Evolutionary conservation across 2,797 vertebrate genomes (phyloP), one percentile per base, ranked within the genome.

Genomic region (Falco rusticolus): DNA sequence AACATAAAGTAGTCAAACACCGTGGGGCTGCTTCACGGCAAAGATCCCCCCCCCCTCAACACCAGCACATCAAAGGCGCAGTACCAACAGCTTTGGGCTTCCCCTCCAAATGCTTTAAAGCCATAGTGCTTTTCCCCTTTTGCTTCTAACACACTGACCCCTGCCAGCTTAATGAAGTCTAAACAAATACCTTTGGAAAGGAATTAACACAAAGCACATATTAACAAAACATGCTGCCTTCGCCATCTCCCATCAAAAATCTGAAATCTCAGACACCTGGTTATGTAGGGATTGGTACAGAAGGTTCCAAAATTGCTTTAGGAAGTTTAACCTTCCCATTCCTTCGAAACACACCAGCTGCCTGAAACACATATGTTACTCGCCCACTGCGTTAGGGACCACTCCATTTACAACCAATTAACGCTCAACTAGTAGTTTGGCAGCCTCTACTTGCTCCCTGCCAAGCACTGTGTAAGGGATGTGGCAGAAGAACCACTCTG

Each of bases 1-100:
- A 28, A 94, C 16, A 68, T 14, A 0, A 6, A 57, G 6, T 3
- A 56, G 22, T 94, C 81, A 93, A 39, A 57, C 5, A 1, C 26
- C 7, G 4, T 1, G 0, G 14, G 11, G 24, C 50, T 64, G 57
- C 9, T 20, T 45, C 39, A 0, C 16, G 9, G 5, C 87, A 28
- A 2, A 28, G 18, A 14, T 4, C 34, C 34, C 17, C n/a, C 60
- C 34, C 50, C 34, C 4, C 2, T 28, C 45, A 15, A 4, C 24
- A 13, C 50, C 66, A 65, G 65, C 54, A 19, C 3, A 0, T 11
- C 19, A 16, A 16, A 48, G 61, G 13, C 33, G 29, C n/a, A 31
- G 56, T 1, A 17, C 33, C 39, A 21, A 21, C 0, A 4, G 24
- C 11, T 24, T 29, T 37, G 37, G 47, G 61, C 22, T 64, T 69